Conservation (phyloP, 2,113 vertebrate species). For the Picathartes gymnocephalus region DNA sequence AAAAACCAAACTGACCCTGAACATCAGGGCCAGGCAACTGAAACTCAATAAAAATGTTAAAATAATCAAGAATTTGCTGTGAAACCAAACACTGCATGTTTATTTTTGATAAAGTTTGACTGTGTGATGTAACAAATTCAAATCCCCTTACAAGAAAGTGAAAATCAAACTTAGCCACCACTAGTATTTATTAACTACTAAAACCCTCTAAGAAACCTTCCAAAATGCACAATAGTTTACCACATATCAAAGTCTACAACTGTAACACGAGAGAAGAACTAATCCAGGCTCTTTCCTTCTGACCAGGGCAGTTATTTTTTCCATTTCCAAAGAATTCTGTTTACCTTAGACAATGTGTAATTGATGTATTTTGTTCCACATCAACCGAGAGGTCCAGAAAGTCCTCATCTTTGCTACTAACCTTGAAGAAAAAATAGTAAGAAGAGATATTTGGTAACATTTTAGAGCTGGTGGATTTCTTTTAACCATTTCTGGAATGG, state of each 20-base stretch:
- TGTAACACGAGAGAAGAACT: neutral
- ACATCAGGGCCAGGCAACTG: neutral
- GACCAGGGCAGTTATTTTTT: neutral
- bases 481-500: neutral
- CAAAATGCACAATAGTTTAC: neutral
- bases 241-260: neutral
- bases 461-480: neutral
- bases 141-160: neutral
- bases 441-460: neutral
- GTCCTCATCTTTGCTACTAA: slow-evolving; percentile 95
- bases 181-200: neutral
- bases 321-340: neutral
- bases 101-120: neutral
- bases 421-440: slow-evolving; percentile 66
- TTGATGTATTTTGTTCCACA: slow-evolving; percentile 94
- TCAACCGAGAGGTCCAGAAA: slow-evolving; percentile 92
- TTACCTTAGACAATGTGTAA: slow-evolving; percentile 91
- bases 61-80: neutral
- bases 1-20: neutral
- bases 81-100: neutral
- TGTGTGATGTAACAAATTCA: neutral
- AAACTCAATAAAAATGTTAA: neutral
- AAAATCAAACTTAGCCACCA: neutral
- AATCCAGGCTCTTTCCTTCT: neutral
- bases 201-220: neutral